Base-by-base conservation (phyloP, 2,888 invertebrate species). In the Choreutis nemorana region DNA sequence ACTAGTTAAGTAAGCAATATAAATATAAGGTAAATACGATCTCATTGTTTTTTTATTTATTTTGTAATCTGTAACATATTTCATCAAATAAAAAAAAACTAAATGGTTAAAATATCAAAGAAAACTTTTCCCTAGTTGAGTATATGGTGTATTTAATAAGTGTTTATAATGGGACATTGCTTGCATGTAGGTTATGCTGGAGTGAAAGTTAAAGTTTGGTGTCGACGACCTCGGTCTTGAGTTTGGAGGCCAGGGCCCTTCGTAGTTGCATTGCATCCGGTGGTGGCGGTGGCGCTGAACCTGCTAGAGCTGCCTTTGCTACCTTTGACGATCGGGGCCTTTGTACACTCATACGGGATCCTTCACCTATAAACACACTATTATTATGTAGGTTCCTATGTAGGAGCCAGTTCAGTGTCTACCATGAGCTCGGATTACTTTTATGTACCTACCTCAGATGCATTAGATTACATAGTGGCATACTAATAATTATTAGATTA, bases 221-320 rank as follows among this genome's bases (percentile, higher is more conserved):
- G 38, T 87, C 87, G 30, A 94, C 90, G 4, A 96, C 92, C 79
- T 96, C 95, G 26, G 87, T 83, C 62, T 91, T 90, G 28, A 96
- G 81, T 45, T 91, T 85, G 39, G 89, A 88, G 3, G 94, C 94
- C 30, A 96, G 82, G 0, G 93, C 91, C 48, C 87, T 84, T 12
- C 95, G 83, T 36, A 94, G 83, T 45, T 91, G 90, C 54, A 95
- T 72, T 10, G 90, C 86, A 41, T 83, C 82, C 1, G 81, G 72
- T 0, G 68, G 54, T 7, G 75, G 66, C 0, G 45, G 39, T 2
- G 79, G 80, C 2, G 81, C 66, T 2, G 70, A 62, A 2, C 82
- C 82, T 5, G 83, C 79, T 29, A 91, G 58, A 0, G 86, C 84
- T 4, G 85, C 84, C 32, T 87, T 83, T 0, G 92, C 92, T 8